A percentile compares a stretch with the other conserved stretches of the same genome.
These are phyloP conservation scores for Diploscapter pachys DNA, from an alignment of 1,140 invertebrate species.

Conservation along the genomic window DNA sequence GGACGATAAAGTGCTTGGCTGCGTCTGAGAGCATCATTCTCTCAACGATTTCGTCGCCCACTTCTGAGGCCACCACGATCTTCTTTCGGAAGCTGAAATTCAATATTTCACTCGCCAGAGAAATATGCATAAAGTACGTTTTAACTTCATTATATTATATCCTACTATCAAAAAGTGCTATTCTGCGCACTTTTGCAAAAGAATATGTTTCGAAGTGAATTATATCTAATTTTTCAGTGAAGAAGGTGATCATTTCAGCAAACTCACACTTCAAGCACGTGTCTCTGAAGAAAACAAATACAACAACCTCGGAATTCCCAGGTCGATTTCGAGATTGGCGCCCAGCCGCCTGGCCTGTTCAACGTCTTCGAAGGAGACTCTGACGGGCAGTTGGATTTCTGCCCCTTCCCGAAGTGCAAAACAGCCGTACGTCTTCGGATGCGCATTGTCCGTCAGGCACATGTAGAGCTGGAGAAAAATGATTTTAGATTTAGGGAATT, in stretches of 20 bases:
- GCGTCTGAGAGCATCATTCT: constrained; percentile 31
- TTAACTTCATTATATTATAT: no score
- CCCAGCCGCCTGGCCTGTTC: constrained; percentile 34
- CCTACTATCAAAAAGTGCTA: no score
- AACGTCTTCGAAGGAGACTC: constrained; percentile 31
- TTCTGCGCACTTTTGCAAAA: neutral
- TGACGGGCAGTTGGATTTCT: constrained; percentile 32
- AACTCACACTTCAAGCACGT: no score
- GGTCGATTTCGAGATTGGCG: constrained; percentile 33
- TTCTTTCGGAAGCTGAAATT: constrained; percentile 27
- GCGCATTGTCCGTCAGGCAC: constrained; percentile 28
- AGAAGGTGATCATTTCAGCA: no score
- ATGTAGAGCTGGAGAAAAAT: constrained; percentile 17
- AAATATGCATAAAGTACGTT: neutral
- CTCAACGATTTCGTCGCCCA: constrained; percentile 31
- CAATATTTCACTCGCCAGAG: neutral
- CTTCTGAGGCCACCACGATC: constrained; percentile 25
- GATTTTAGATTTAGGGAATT: neutral
- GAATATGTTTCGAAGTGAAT: neutral
- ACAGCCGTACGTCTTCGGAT: constrained; percentile 33
- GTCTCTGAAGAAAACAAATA: neutral
- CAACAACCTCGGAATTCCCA: constrained; percentile 28
- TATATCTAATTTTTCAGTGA: no score
- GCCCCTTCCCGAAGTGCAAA: constrained; percentile 27
- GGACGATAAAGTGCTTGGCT: constrained; percentile 33